Base-by-base conservation (phyloP, 2,888 invertebrate species). In the Drosophila formosana region DNA sequence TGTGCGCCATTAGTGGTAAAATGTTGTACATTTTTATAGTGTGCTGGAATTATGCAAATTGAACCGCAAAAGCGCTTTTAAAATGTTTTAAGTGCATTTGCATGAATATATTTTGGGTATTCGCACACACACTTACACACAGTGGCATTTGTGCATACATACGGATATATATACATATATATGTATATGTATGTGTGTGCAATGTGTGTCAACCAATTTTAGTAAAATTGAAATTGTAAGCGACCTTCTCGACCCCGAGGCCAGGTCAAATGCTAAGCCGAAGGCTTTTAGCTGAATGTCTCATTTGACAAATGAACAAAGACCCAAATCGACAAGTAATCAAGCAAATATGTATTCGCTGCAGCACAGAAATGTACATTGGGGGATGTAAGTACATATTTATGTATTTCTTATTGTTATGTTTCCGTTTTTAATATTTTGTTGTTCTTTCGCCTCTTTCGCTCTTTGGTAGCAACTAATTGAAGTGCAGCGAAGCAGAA, bases 51-150 rank as follows among this genome's bases (percentile, higher is more conserved):
- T 85, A 85, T 85, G 85, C 89, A 89, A 85, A 89, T 85, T 89
- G 89, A 85, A 88, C 85, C 85, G 85, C 89, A 85, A 79, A 84
- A 83, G 85, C 85, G 85, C 85, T 89, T 85, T 85, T 89, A 89
- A 85, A 85, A 85, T 85, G 85, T 85, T 85, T 85, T 85, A 85
- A 88, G 88, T 85, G 89, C 89, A 85, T 85, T 85, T 89, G 85
- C 85, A 88, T 89, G 88, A 84, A 89, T 85, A 89, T 89, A 64
- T 83, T 82, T 77, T 50, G 84, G 76, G 71, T 58, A 69, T 60
- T 66, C 58, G 32, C 71, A 66, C 66, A 71, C 74, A 75, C 30
- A 60, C 28, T 57, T 26, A 45, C 13, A 61, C 30, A 50, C n/a
- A 32, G 39, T 41, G 39, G 39, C 11, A 34, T 9, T 8, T 8